Base-by-base conservation (phyloP, 2,888 invertebrate species). In the Drosophila macrospina region DNA sequence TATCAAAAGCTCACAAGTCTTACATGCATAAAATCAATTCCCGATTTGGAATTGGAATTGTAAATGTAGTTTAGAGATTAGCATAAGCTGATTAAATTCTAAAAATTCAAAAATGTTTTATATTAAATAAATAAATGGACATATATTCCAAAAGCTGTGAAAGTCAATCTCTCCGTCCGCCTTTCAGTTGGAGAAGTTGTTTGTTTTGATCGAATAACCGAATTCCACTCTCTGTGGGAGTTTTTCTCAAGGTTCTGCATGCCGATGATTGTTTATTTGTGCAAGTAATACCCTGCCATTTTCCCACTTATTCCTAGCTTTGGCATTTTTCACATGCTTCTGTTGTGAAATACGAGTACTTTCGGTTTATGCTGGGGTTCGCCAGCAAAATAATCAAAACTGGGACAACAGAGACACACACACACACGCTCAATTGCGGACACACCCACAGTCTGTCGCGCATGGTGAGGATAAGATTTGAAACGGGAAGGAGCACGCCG, bases 381-480 rank as follows among this genome's bases (percentile, higher is more conserved):
- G 32, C 54, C 50, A 60, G 57, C 50, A 61, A 72, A 75, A 73
- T 75, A 82, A 78, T 73, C 78, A 78, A 78, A 82, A 67, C 61
- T 68, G 74, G 66, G 36, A 59, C 44, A 32, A 44, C 11, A 47
- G 30, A 30, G 30, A 45, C 5, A 28, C 10, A 28, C 34, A 37
- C 26, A 10, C 15, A 28, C 34, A 42, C 32, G 4, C n/a, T 41
- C 36, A 41, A 13, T 2, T 11, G 13, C 39, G 3, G 3, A 20
- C 28, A 45, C 37, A 16, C 13, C 24, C 8, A 26, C 15, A 28
- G 28, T 55, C n/a, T 15, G 20, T 45, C 30, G 48, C 61, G 52
- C 55, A 34, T 42, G 16, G 52, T 16, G 45, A 37, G 44, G 44
- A 65, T 66, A 36, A 61, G 47, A 63, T 72, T 66, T 45, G 44